A percentile compares a stretch with the other conserved stretches of the same genome.
phyloP scores from a whole-genome alignment of 2,797 vertebrate genomes.

The Cossypha niveicapilla region DNA sequence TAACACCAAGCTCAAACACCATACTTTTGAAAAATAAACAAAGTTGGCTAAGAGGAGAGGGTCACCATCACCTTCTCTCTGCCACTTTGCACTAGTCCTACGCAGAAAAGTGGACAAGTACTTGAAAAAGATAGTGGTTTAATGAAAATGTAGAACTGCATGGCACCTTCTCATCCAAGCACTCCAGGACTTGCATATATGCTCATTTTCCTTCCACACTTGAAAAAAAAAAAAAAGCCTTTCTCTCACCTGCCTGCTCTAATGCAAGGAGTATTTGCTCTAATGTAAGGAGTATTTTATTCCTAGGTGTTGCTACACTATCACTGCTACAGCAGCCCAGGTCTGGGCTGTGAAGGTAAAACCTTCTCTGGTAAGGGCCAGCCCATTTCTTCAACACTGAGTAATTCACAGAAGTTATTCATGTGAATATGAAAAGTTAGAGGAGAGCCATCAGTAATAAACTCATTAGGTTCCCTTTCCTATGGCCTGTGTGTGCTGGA shows the following conservation, averaged over 20 bases:
- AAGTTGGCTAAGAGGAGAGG: not conserved
- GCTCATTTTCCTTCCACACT: not conserved
- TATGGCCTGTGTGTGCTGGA: fast-evolving
- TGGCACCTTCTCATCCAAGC: not conserved
- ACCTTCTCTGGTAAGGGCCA: not conserved
- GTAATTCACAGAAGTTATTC: not conserved
- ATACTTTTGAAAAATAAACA: not conserved
- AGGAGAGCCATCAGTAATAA: not conserved
- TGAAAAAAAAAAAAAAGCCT: not conserved
- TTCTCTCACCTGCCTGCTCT: not conserved
- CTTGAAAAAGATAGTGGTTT: not conserved
- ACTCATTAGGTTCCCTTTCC: not conserved
- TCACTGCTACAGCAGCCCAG: not conserved
- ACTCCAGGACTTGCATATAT: not conserved
- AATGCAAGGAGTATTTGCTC: not conserved
- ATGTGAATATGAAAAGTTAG: not conserved
- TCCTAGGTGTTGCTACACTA: not conserved
- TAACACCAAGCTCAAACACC: not conserved
- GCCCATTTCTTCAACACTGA: not conserved
- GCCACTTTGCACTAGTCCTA: not conserved
- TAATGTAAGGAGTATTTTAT: not conserved
- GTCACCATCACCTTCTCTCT: not conserved
- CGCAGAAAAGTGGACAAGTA: not conserved
- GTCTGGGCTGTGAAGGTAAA: not conserved
- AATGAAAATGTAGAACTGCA: not conserved